Conservation (phyloP, 1,140 invertebrate species). For the Pachypeltis micranthus region DNA sequence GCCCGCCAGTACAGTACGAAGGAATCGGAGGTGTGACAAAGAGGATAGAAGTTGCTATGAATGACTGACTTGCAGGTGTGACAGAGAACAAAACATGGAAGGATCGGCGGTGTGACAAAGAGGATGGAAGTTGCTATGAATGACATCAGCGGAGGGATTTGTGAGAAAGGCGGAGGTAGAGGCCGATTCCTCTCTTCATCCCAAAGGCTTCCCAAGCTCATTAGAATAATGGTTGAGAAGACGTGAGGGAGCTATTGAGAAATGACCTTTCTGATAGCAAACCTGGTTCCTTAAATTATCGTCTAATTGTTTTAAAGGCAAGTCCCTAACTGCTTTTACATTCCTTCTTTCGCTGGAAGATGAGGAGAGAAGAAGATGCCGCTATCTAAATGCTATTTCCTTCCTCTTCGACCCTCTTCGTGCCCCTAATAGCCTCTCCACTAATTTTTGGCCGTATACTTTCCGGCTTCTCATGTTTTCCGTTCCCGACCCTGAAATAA, state of each 20-base stretch:
- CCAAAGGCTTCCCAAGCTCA: neutral
- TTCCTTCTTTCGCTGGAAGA: neutral
- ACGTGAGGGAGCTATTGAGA: conserved; percentile 9
- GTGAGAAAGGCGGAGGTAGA: neutral
- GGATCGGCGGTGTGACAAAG: too few relatives aligned
- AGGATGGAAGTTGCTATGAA: too few relatives aligned
- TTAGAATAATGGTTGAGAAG: conserved; percentile 8
- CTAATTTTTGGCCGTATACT: conserved; percentile 3
- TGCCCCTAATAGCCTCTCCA: neutral
- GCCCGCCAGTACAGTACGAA: too few relatives aligned
- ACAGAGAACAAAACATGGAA: too few relatives aligned
- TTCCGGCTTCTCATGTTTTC: conserved; percentile 5
- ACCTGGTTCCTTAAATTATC: conserved; percentile 9
- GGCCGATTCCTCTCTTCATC: neutral
- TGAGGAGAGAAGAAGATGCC: conserved; percentile 1
- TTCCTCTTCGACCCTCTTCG: too few relatives aligned
- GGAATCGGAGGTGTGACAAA: too few relatives aligned
- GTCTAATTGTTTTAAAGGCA: conserved; percentile 9
- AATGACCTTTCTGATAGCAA: conserved; percentile 9
- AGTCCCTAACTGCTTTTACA: conserved; percentile 8
- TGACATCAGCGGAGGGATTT: neutral
- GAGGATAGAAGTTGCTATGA: too few relatives aligned
- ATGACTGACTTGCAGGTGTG: too few relatives aligned
- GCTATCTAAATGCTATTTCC: conserved; percentile 4
- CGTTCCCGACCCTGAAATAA: neutral